Base-by-base conservation (phyloP, 2,797 vertebrate genomes). In the Eutrigla gurnardus region DNA sequence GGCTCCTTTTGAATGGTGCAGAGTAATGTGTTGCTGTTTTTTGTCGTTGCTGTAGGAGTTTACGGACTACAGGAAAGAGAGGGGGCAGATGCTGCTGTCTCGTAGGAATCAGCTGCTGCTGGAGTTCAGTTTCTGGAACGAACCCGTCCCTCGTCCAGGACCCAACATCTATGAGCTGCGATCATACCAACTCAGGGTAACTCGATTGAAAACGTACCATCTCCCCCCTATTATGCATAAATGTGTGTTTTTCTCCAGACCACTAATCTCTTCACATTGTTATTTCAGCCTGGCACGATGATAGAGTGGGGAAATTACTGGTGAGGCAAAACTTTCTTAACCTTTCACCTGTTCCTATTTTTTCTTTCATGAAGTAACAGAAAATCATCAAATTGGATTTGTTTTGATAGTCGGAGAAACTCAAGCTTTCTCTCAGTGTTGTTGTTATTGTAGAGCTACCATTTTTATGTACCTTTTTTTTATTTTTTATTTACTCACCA, bases 261-360 rank as follows among this genome's bases (percentile, higher is more conserved):
- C 49, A 25, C 37, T 68, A 10, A 33, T 39, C 52, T 78, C 37
- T 53, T 82, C 4, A 15, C 25, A 5, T 71, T 72, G 17, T 53
- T 42, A 7, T 83, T 80, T 4, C 90, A 99, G 97, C 98, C 98
- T 9, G 97, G 98, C 82, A 98, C 98, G 5, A 99, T 99, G 97
- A 99, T 99, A 50, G 97, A 99, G 81, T 99, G 98, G 98, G 97
- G 97, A 73, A 99, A 99, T 91, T 97, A 98, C 92, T 99, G 98
- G 98, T 98, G 90, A 96, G 93, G 3, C 40, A 17, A 6, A 8
- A 3, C 4, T 65, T 73, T 60, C 0, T 72, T 4, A n/a, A 25
- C 47, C 3, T 18, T 10, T 52, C 2, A 40, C 2, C 1, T 49
- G 59, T 4, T n/a, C 15, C 25, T 43, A 11, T 4, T 36, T 49